Base-by-base conservation (phyloP, 2,888 invertebrate genomes). In the Standfussiana lucernea region DNA sequence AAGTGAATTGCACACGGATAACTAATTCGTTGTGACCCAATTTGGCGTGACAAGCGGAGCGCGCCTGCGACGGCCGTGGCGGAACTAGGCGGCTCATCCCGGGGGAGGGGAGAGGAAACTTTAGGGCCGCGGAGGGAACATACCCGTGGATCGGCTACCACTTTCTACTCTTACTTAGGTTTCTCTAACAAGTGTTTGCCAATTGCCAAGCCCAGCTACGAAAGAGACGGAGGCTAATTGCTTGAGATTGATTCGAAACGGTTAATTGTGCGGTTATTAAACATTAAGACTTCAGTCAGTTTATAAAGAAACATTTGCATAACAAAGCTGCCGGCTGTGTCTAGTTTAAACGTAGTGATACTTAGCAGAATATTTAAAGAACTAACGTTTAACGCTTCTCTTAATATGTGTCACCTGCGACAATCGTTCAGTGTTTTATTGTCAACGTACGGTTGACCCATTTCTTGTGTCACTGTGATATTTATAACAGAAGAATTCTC, bases 21-120 rank as follows among this genome's bases (percentile, higher is more conserved):
- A 92, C 92, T 93, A 93, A 95, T 94, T 94, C 90, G 90, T 89
- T 89, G 92, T 95, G 95, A 95, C 95, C 95, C 93, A 95, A 95
- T 95, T 93, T 92, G 89, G 89, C 88, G 89, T 90, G 93, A 94
- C 93, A 93, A 93, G 92, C 91, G 90, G 90, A 92, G 90, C 91
- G 91, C 88, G 90, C 85, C 85, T 85, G 89, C 83, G 88, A 83
- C 89, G 86, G 85, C 86, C 82, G 85, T 86, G 87, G 91, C 92
- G 92, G 93, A 92, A 92, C 93, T 91, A 92, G 92, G 93, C 91
- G 92, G 92, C 92, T 92, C 90, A 92, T 95, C 95, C 93, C 93
- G 86, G 81, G 93, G 93, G 94, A 92, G 75, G 86, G 79, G 88
- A 80, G 91, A 89, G 90, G 91, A 85, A 90, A 91, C 90, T 93